Percentiles rank a stretch among this genome's conserved stretches.
Evolutionary conservation across 2,797 vertebrate species (phyloP).

Genomic region (Eptatretus atami): DNA sequence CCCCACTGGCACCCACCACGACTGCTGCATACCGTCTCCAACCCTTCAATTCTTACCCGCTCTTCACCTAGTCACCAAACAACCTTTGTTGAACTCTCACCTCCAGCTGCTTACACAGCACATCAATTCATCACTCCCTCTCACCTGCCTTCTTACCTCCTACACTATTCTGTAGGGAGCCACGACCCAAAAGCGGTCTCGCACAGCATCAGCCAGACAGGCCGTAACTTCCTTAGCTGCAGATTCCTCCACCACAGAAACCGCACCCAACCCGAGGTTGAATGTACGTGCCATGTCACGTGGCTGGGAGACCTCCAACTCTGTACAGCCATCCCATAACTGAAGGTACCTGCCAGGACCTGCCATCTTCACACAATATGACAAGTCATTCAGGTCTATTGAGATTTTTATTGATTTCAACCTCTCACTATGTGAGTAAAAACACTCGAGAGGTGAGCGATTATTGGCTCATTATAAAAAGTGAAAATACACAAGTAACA

Average conservation of each 20-base stretch:
- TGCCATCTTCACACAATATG: constrained; percentile 25
- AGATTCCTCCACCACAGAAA: constrained; percentile 30
- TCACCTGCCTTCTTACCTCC: too few relatives aligned
- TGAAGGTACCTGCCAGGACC: constrained; percentile 36
- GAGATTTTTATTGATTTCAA: too few relatives aligned
- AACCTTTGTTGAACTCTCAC: too few relatives aligned
- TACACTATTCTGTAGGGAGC: constrained; percentile 12
- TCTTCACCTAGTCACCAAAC: neutral
- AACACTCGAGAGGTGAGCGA: too few relatives aligned
- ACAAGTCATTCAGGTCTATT: too few relatives aligned
- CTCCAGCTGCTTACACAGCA: too few relatives aligned
- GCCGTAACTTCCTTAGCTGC: constrained; percentile 25
- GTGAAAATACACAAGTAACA: too few relatives aligned
- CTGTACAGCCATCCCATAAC: constrained; percentile 62
- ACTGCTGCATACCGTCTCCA: neutral
- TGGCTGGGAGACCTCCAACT: constrained; percentile 37
- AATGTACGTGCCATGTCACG: constrained; percentile 68
- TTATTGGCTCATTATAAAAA: too few relatives aligned
- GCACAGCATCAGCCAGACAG: constrained; percentile 21
- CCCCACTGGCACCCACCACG: neutral
- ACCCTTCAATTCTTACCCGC: neutral
- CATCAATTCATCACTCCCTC: too few relatives aligned
- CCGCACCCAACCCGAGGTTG: constrained; percentile 57
- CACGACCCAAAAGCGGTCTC: constrained; percentile 42
- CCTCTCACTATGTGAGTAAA: too few relatives aligned